phyloP scores from a whole-genome alignment of 2,888 invertebrate genomes.

The Conomelus anceps region DNA sequence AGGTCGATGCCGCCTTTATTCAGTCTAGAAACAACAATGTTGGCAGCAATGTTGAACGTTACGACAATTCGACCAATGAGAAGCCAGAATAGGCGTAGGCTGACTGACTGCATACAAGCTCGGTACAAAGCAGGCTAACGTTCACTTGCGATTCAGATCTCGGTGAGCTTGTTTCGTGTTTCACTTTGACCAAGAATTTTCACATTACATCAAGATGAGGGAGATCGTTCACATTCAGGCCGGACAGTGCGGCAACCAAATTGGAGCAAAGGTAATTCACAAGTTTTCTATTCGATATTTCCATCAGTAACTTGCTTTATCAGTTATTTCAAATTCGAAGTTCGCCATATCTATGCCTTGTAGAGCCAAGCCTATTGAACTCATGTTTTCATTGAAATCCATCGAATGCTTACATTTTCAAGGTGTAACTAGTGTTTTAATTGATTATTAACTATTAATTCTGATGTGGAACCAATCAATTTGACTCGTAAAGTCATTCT shows the following conservation, averaged over 20 bases:
- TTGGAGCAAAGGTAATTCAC: slow-evolving; percentile 76
- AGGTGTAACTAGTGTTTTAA: background rate
- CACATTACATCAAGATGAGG: slow-evolving; percentile 61
- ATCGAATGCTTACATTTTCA: background rate
- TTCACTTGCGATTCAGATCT: background rate
- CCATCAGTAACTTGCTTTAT: background rate
- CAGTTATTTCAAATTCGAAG: background rate
- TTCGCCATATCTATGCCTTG: background rate
- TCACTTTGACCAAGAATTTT: background rate
- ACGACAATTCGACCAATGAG: slow-evolving; percentile 22
- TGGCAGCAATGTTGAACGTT: slow-evolving; percentile 23
- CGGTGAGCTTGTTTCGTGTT: background rate
- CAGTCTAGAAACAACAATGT: slow-evolving; percentile 11
- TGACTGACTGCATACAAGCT: background rate
- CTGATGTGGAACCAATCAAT: background rate
- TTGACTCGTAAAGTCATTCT: background rate
- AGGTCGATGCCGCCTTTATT: background rate
- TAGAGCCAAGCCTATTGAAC: background rate
- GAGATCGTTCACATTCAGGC: slow-evolving; percentile 95
- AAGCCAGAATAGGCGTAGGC: slow-evolving; percentile 22
- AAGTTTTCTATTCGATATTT: background rate
- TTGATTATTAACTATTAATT: background rate
- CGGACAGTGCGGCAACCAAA: slow-evolving; percentile 94
- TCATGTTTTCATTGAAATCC: background rate
- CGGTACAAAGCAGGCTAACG: background rate